Evolutionary conservation across 2,797 vertebrate species (phyloP).

Genomic region (Pseudochromis fuscus): DNA sequence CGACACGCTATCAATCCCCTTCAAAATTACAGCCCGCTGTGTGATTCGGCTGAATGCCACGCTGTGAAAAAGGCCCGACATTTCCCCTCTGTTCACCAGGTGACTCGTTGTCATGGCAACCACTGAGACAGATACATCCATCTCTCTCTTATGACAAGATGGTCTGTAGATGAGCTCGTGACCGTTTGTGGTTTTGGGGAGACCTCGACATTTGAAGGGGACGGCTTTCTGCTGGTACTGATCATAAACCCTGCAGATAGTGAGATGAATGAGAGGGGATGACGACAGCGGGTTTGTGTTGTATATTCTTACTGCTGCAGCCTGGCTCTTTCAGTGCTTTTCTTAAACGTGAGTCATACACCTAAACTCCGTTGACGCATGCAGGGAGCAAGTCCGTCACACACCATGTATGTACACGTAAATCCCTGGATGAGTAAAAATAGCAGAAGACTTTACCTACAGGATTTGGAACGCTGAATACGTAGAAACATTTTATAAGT

Average conservation of each 20-base stretch:
- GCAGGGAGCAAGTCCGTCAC: slow-evolving; percentile 3
- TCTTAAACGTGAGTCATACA: slow-evolving; percentile 30
- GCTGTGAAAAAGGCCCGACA: slow-evolving; percentile 43
- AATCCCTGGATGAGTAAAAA: slow-evolving; percentile 34
- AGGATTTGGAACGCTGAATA: neutral
- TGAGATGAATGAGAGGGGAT: slow-evolving; percentile 5
- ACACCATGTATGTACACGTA: slow-evolving; percentile 20
- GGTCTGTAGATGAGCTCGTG: slow-evolving; percentile 36
- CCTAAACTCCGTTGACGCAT: too few relatives aligned
- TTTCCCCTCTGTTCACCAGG: slow-evolving; percentile 45
- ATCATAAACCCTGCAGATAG: neutral
- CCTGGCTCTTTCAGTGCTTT: slow-evolving; percentile 12
- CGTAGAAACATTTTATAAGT: too few relatives aligned
- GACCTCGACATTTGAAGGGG: slow-evolving; percentile 18
- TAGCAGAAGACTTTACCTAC: slow-evolving; percentile 7
- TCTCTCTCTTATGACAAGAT: slow-evolving; percentile 26
- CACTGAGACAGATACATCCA: slow-evolving; percentile 38
- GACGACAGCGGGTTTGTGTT: neutral
- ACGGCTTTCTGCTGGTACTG: neutral
- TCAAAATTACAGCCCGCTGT: slow-evolving; percentile 50
- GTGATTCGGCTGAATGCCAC: slow-evolving; percentile 54
- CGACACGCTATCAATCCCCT: slow-evolving; percentile 53
- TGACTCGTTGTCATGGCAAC: slow-evolving; percentile 58
- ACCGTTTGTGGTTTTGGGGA: slow-evolving; percentile 16
- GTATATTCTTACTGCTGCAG: slow-evolving; percentile 14